Evolutionary conservation across 2,797 vertebrate genomes (phyloP), one percentile per base, ranked within the genome.

Genomic region (Microhierax caerulescens): DNA sequence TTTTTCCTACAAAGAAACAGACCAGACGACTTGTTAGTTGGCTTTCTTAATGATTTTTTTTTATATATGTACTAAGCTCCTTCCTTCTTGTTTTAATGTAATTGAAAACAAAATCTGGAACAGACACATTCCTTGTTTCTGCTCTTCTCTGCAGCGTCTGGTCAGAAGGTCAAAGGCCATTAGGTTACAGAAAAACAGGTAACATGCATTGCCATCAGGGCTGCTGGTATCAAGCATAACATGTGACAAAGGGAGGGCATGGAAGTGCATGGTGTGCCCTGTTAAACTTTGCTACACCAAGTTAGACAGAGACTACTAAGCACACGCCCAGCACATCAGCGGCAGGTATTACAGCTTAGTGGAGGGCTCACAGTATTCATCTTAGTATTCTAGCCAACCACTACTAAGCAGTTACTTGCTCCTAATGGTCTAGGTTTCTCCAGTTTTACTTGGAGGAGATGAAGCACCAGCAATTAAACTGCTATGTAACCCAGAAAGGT

Each of bases 191-290:
- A 77, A 68, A 5, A 57, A 74, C 7, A 72, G 23, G 9, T 13
- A 32, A 84, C 27, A 43, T 2, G 34, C 32, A 39, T 2, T 85
- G 36, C 30, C 32, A 73, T 41, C 50, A 65, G n/a, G 16, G n/a
- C 41, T 85, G 41, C 37, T 79, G 13, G 45, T 53, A 25, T 28
- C 64, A 74, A 83, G n/a, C 9, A 20, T 5, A 48, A 63, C 0
- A 0, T 2, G 5, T 43, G 30, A 43, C 36, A 77, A 50, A 73
- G 32, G 43, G 59, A 67, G 11, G 37, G 36, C 37, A 54, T 3
- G 11, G 48, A 80, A 85, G 45, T 3, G 1, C 5, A 2, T 0
- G 4, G 7, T 3, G 13, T 10, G 41, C 19, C 19, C 70, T 43
- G 16, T 67, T 51, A 68, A 89, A 78, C 27, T 41, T 64, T 75